Base-by-base conservation (phyloP, 2,888 invertebrate genomes). In the Eupithecia subumbrata region DNA sequence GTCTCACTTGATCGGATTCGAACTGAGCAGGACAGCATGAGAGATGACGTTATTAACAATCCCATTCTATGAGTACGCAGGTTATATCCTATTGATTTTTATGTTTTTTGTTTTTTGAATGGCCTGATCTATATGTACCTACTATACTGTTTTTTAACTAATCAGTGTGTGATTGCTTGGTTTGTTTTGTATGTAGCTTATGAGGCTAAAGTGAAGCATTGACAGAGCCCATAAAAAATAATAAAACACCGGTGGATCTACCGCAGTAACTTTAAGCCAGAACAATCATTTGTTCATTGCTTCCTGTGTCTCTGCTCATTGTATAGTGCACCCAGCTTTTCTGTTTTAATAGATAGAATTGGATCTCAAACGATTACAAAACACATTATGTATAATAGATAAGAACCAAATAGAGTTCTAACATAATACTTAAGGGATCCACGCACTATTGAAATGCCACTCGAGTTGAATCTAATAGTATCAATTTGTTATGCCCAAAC, bases 131-230 rank as follows among this genome's bases (percentile, higher is more conserved):
- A n/a, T 52, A 52, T 22, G 18, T 52, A 52, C 48, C 48, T 18
- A 52, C n/a, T 2, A 22, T 60, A 0, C 9, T 22, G 11, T 60
- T 25, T 22, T 60, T 56, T 25, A 43, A 40, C n/a, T 45, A 25
- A 43, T 22, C 22, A 67, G n/a, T 43, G 40, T 67, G 40, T 63
- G 40, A 60, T 43, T 60, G 71, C 71, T 75, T 75, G 71, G 18
- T 71, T 76, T 56, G 37, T 34, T 71, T 76, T 56, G 37, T 34
- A 45, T 67, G 52, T 75, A 56, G 74, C 66, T 74, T 74, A 37
- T 45, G 69, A 60, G 40, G 8, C 52, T 69, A 16, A 48, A 56
- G 11, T 25, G 60, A 60, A 60, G 14, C 25, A 25, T 60, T 12
- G 60, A 60, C 60, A 25, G 12, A 60, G 25, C 60, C 5, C 14